Evolutionary conservation across 1,140 invertebrate species (phyloP), one percentile per base, ranked within the genome.

Genomic region (Dendrolimus kikuchii): DNA sequence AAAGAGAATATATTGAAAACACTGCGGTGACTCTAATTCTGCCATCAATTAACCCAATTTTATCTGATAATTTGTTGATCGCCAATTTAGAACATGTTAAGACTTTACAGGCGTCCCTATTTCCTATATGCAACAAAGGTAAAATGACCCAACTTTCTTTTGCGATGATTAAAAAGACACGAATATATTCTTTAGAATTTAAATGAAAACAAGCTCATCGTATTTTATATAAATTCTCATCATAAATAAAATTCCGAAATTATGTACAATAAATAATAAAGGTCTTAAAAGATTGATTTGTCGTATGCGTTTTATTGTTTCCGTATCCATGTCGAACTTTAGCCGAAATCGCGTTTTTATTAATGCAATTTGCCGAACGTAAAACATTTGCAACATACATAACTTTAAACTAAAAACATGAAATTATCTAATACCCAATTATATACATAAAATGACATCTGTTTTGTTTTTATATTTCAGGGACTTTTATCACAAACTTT

Each of bases 31-130:
- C 77, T 10, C 49, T 84, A 2, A 65, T 72, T 7, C 66, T 81
- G 4, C 79, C 77, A 4, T 65, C 68, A 7, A 74, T 73, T 57
- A 77, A 81, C 52, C 76, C 76, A n/a, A 66, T 81, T 44, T 57
- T 81, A 48, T 68, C 81, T 66, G 74, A 82, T 57, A 76, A 79
- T 68, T 60, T 81, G 45, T 60, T 83, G 39, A 72, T 86, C 66
- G 72, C 78, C n/a, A 80, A 82, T 66, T 59, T 87, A 72, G 77
- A 84, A 23, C 86, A 82, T 81, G 90, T 92, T 8, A 89, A 88
- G 75, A 85, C 89, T 51, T 75, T 91, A 53, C 91, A 92, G 73
- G 89, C 90, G 38, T 85, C 88, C 38, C 69, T 92, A 40, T 92
- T 92, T 77, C 91, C 90, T 36, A 86, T 88, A 67, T 88, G 77